Base-by-base conservation (phyloP, 1,140 invertebrate species). In the Arctopsyche grandis region DNA sequence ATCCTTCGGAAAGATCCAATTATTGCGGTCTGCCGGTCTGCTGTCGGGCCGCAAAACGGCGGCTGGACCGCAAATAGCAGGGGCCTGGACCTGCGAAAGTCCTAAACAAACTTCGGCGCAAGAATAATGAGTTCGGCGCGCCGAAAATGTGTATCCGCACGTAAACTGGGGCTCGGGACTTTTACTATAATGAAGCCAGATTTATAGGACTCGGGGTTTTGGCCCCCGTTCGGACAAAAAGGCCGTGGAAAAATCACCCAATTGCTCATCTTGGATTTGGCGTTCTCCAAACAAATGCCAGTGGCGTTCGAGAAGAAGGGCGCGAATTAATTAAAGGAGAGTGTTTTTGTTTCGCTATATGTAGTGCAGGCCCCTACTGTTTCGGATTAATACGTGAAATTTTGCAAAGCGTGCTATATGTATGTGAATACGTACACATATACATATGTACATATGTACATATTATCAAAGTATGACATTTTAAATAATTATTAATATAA, bases 161-260 rank as follows among this genome's bases (percentile, higher is more conserved):
- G 38, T 69, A 77, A 77, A 69, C 60, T 22, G 19, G 58, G 4
- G 16, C 10, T 14, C 71, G 22, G 24, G 77, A 78, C 77, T 78
- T 78, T 58, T 78, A 73, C 77, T 60, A 78, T 78, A 78, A 78
- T 78, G 77, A 78, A 78, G 44, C 77, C 77, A 73, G 77, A 78
- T 78, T 78, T 78, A 78, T 78, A 60, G 77, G 56, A 9, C 43
- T 46, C 9, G 69, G 19, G 69, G 14, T 29, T 12, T 52, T 26
- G 1, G 21, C 22, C 24, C 24, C 9, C 9, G 21, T 22, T 60
- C n/a, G 58, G 21, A 70, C 63, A 70, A 70, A 78, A 69, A 48
- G 46, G 44, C 69, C 44, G 69, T n/a, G n/a, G 38, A 77, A 77
- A 77, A 77, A 77, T 69, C 22, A 43, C 75, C 26, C 48, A 56